Percentiles rank a stretch among this genome's conserved stretches.
Evolutionary conservation across 2,888 invertebrate species (phyloP).

Genomic region (Eupithecia exiguata): DNA sequence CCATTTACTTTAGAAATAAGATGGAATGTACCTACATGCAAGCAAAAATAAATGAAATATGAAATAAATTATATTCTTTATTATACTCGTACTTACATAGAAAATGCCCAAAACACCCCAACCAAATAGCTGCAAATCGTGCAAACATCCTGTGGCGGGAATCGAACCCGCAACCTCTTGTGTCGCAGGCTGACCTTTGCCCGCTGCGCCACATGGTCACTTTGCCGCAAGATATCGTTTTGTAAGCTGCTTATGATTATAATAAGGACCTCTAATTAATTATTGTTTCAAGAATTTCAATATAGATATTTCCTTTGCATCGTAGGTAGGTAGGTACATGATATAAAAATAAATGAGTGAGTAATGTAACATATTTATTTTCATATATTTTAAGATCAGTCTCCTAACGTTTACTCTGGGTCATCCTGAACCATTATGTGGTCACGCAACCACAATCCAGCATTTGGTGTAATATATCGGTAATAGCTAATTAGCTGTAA

Average conservation of each 20-base stretch:
- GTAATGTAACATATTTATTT: neutral
- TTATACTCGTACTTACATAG: neutral
- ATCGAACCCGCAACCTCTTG: neutral
- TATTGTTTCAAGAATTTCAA: neutral
- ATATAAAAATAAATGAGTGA: too few relatives aligned
- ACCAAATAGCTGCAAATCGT: neutral
- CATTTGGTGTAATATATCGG: slow-evolving; percentile 67
- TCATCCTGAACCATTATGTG: slow-evolving; percentile 25
- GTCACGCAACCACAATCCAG: slow-evolving; percentile 34
- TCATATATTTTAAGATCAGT: neutral
- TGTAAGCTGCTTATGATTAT: neutral
- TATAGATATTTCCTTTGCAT: neutral
- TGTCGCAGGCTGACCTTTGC: neutral
- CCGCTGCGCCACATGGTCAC: neutral
- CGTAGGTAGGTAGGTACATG: too few relatives aligned
- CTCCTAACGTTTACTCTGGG: neutral
- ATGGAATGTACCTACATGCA: too few relatives aligned
- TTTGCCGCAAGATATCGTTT: neutral
- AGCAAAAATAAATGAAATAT: too few relatives aligned
- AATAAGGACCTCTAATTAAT: neutral
- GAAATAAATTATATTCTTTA: too few relatives aligned
- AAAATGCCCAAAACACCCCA: neutral
- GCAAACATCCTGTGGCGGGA: neutral
- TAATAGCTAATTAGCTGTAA: slow-evolving; percentile 82
- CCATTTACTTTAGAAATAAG: too few relatives aligned